Percentiles rank a stretch among this genome's conserved stretches.
These are phyloP conservation scores for Agrochola lota DNA, from an alignment of 2,888 invertebrate species.

Conservation along the genomic window DNA sequence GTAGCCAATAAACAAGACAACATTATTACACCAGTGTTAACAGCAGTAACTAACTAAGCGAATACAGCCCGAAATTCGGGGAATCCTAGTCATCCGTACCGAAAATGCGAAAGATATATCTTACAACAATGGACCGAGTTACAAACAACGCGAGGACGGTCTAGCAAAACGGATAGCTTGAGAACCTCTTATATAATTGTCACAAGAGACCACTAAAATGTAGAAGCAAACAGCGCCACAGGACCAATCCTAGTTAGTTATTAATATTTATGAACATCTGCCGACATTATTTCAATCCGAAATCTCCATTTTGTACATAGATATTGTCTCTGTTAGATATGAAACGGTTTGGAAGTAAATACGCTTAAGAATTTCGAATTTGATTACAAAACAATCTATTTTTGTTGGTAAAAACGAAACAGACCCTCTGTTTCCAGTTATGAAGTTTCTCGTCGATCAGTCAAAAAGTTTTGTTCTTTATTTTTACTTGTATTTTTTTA, in stretches of 20 bases:
- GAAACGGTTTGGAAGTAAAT: slow-evolving; percentile 72
- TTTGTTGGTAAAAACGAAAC: slow-evolving; percentile 54
- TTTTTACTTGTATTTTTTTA: slow-evolving; percentile 73
- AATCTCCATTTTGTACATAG: slow-evolving; percentile 67
- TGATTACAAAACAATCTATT: slow-evolving; percentile 69
- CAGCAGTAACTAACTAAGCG: slow-evolving; percentile 4
- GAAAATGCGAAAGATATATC: slow-evolving; percentile 37
- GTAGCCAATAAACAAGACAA: slow-evolving; percentile 18
- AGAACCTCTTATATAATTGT: slow-evolving; percentile 50
- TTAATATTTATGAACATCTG: slow-evolving; percentile 73
- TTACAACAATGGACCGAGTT: slow-evolving; percentile 33
- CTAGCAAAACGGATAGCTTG: slow-evolving; percentile 45
- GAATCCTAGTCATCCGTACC: slow-evolving; percentile 26
- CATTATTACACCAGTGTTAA: slow-evolving; percentile 12
- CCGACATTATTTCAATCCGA: slow-evolving; percentile 66
- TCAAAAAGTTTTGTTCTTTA: slow-evolving; percentile 76
- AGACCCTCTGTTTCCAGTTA: slow-evolving; percentile 63
- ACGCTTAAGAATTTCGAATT: slow-evolving; percentile 67
- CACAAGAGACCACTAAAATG: slow-evolving; percentile 58
- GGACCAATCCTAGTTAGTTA: slow-evolving; percentile 53
- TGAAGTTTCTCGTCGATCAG: slow-evolving; percentile 75
- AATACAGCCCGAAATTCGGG: slow-evolving; percentile 34
- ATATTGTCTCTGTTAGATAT: slow-evolving; percentile 71
- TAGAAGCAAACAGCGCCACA: slow-evolving; percentile 43
- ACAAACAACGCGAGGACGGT: slow-evolving; percentile 29